phyloP scores from a whole-genome alignment of 2,888 invertebrate species.

The Autographa pulchrina region DNA sequence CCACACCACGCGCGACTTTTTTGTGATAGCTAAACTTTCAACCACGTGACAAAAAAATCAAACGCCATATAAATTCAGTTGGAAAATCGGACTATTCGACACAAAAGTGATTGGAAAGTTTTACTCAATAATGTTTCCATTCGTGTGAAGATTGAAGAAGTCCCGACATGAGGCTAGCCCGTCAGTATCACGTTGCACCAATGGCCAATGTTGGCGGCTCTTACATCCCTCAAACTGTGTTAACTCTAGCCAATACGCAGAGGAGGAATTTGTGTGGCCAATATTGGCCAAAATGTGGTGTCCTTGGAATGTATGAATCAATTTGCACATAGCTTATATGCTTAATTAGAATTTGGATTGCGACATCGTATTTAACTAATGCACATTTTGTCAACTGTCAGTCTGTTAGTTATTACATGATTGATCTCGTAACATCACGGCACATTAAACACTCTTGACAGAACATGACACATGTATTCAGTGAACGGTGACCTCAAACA shows the following conservation, averaged over 20 bases:
- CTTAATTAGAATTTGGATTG: not conserved
- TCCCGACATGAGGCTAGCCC: constrained; percentile 48
- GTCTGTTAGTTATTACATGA: too few species aligned
- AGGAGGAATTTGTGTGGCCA: constrained; percentile 20
- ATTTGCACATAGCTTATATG: constrained; percentile 19
- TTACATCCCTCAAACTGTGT: constrained; percentile 1
- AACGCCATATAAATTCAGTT: constrained; percentile 1
- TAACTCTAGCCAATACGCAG: not conserved
- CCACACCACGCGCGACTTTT: constrained; percentile 11
- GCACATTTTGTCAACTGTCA: not conserved
- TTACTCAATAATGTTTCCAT: constrained; percentile 19
- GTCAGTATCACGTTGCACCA: constrained; percentile 33
- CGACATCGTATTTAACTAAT: not conserved
- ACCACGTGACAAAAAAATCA: constrained; percentile 19
- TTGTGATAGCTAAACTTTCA: constrained; percentile 3
- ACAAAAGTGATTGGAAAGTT: constrained; percentile 22
- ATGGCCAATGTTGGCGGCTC: constrained; percentile 40
- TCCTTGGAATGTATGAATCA: constrained; percentile 13
- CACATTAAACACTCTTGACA: too few species aligned
- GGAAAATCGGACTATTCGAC: not conserved
- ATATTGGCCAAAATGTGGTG: constrained; percentile 16
- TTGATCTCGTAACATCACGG: too few species aligned
- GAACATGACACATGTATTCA: too few species aligned
- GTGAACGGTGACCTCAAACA: too few species aligned
- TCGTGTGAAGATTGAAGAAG: constrained; percentile 35